These are phyloP conservation scores for Myotis findleyi DNA, from an alignment of 2,797 vertebrate genomes.

Conservation along the genomic window DNA sequence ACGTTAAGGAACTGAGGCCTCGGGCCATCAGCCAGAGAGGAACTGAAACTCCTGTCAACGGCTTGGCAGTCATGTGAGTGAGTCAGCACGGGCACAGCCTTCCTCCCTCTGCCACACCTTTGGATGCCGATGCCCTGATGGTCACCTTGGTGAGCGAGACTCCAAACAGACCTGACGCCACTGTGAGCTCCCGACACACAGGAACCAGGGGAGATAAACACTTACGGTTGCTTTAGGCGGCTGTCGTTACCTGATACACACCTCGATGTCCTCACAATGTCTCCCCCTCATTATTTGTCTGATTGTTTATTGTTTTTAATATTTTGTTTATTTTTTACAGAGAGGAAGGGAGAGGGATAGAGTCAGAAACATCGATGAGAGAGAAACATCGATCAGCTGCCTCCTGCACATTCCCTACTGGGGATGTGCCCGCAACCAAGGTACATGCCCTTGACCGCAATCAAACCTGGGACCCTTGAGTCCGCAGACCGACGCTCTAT, in stretches of 20 bases:
- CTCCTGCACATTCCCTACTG: too few species aligned
- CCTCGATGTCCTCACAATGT: neutral
- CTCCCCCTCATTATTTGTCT: neutral
- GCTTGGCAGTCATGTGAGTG: neutral
- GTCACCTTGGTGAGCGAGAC: neutral
- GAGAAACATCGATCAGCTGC: too few species aligned
- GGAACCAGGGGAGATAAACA: neutral
- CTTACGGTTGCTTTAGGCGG: neutral
- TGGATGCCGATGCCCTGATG: neutral
- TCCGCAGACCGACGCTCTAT: too few species aligned
- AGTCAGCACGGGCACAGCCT: neutral
- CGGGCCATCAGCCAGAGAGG: neutral
- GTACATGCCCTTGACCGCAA: too few species aligned
- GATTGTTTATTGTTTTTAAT: too few species aligned
- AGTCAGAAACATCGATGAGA: too few species aligned
- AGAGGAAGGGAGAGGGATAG: too few species aligned
- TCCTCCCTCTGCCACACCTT: neutral
- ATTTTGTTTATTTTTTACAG: too few species aligned
- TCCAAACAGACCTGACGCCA: neutral
- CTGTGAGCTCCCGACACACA: neutral
- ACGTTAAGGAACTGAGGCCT: neutral
- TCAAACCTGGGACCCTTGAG: too few species aligned
- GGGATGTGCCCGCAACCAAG: too few species aligned
- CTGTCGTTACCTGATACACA: neutral
- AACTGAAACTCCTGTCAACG: neutral